These are phyloP conservation scores for Furcula furcula DNA, from an alignment of 2,888 invertebrate species.

Conservation along the genomic window DNA sequence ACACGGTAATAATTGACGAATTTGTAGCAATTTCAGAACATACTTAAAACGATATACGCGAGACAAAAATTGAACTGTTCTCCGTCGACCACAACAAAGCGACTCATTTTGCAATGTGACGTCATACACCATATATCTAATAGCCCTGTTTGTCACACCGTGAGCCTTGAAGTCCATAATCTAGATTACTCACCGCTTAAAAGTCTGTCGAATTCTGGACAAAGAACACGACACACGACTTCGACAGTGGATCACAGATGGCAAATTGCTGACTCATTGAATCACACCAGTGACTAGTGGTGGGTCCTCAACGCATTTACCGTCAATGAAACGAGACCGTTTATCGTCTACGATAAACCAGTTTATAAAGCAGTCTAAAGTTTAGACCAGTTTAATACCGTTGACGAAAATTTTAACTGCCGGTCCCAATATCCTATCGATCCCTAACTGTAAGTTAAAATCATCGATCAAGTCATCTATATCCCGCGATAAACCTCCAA, in stretches of 20 bases:
- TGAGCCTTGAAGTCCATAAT: background rate
- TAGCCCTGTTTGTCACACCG: background rate
- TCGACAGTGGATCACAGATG: constrained; percentile 26
- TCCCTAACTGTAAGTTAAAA: no score
- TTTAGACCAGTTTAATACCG: no score
- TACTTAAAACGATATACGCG: background rate
- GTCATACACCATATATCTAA: constrained; percentile 3
- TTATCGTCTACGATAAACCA: no score
- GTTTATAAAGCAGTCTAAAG: no score
- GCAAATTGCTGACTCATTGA: constrained; percentile 23
- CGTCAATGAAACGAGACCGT: no score
- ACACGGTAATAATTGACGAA: constrained; percentile 1
- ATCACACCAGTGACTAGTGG: constrained; percentile 23
- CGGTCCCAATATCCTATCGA: no score
- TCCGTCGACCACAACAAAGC: background rate
- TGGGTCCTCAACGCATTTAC: no score
- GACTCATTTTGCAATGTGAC: background rate
- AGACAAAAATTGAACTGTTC: background rate
- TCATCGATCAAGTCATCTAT: no score
- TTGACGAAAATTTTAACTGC: no score
- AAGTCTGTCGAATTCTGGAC: constrained; percentile 13
- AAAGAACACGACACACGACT: constrained; percentile 18
- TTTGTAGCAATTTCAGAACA: background rate
- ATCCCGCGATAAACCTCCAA: no score
- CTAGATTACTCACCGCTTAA: constrained; percentile 16